phyloP scores from a whole-genome alignment of 64 coral and sea anemone genomes.

The Dendrophyllia cribrosa region DNA sequence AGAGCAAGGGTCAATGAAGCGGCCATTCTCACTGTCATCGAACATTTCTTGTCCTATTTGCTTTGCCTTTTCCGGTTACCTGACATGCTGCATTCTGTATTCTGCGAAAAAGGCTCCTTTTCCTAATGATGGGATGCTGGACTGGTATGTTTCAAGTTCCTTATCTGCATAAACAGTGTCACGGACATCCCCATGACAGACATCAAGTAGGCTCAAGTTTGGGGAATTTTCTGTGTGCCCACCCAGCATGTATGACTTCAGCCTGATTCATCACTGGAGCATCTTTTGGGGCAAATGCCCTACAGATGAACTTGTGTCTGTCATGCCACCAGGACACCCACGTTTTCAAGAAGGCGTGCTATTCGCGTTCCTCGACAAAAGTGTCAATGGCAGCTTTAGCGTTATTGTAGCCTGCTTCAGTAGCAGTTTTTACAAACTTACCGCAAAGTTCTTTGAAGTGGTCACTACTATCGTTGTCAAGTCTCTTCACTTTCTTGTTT shows the following conservation, averaged over 20 bases:
- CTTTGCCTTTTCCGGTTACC: neutral
- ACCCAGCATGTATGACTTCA: constrained; percentile 24
- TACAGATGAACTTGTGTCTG: constrained; percentile 46
- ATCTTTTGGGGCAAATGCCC: constrained; percentile 48
- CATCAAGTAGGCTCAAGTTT: constrained; percentile 34
- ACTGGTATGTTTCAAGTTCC: constrained; percentile 8
- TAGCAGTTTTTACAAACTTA: constrained; percentile 23
- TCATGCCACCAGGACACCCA: constrained; percentile 62
- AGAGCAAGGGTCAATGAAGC: neutral
- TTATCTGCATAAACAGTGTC: constrained; percentile 17
- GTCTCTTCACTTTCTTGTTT: constrained; percentile 25
- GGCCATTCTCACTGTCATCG: neutral
- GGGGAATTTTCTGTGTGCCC: constrained; percentile 21
- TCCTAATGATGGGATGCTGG: neutral
- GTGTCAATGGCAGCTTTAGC: constrained; percentile 53
- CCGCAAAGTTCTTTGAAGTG: constrained; percentile 39
- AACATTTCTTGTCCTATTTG: neutral
- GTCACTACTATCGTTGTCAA: constrained; percentile 11
- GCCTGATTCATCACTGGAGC: constrained; percentile 30
- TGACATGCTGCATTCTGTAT: neutral
- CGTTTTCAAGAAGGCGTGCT: constrained; percentile 37
- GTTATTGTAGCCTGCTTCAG: constrained; percentile 32
- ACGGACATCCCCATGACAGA: constrained; percentile 7
- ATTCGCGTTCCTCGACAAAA: constrained; percentile 21
- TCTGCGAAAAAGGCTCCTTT: constrained; percentile 2